Evolutionary conservation across 2,888 invertebrate species (phyloP), one percentile per base, ranked within the genome.

Genomic region (Craniophora ligustri): DNA sequence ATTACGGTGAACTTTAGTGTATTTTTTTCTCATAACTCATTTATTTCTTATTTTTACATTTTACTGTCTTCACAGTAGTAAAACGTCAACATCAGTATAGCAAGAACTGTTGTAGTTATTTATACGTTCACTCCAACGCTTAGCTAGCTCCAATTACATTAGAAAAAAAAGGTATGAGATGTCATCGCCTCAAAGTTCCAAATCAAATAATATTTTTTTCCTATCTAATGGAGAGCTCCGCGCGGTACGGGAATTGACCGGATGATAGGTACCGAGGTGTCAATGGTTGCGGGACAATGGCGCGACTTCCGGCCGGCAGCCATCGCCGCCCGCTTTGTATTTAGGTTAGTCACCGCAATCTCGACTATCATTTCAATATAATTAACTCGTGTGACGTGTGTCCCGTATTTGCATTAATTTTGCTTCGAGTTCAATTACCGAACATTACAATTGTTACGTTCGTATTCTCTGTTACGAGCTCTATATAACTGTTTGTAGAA

Each of bases 301-400:
- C 85, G 82, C 79, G 73, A 84, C 85, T 91, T 92, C 92, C 92
- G 92, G 83, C 78, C 79, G 76, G 72, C 75, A 78, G 78, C 79
- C 85, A 84, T 81, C 81, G 84, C 77, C 75, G 62, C 78, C 79
- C 84, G 87, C 88, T 92, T 92, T 92, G 92, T 91, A 92, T 92
- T 90, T 92, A 88, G 92, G 92, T 92, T 92, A 92, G 87, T 91
- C 92, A 92, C 92, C 91, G 89, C 88, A 82, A 90, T 91, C 88
- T 88, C 89, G 77, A 81, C 87, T 86, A 85, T 81, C 84, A 87
- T 90, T 91, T 87, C 84, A 87, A 89, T 89, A 84, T 87, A 90
- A 91, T 90, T 91, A 91, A 86, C 87, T 85, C 81, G 70, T 75
- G 79, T 84, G 82, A 84, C 86, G 83, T 82, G 58, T 75, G 76